Base-by-base conservation (phyloP, 1,140 invertebrate genomes). In the Atta texana region DNA sequence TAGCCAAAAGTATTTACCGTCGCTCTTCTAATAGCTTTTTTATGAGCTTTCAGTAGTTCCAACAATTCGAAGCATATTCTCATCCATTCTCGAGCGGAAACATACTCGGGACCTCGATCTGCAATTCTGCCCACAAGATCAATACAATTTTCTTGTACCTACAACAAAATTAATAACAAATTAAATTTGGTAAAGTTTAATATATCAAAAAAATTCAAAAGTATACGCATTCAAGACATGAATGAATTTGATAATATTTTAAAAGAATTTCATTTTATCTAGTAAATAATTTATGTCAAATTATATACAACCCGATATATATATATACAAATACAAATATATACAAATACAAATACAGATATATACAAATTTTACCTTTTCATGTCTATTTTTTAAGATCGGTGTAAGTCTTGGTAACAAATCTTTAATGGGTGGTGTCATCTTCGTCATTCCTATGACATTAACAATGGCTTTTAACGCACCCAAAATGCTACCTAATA, bases 1-100 rank as follows among this genome's bases (percentile, higher is more conserved):
- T 99, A 99, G 91, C 99, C 99, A 95, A 99, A 99, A 2, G 99
- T 99, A 93, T 99, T 99, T 18, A 99, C 99, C 2, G 99, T 99
- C 0, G 99, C 99, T 96, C 99, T 95, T 69, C 99, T 96, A 92
- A 99, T 99, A 0, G 99, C 99, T 94, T 99, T 99, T 95, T 99
- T 99, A 95, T 99, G 99, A 3, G 99, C 99, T 95, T 99, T 99
- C 2, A 99, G 95, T n/a, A 99, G 95, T 95, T 99, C 99, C 51
- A 99, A 94, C 51, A 99, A 95, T 94, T 99, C 99, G 94, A 99
- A 99, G 94, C 99, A 99, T 93, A 99, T 99, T 91, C 99, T 96
- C 99, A 99, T 99, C 99, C 99, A 99, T 96, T 99, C 99, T 85
- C 99, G 96, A 0, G 99, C 99, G 0, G 99, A 99, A 0, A 99